phyloP scores from a whole-genome alignment of 2,888 invertebrate genomes.

The Pharmacophagus antenor region DNA sequence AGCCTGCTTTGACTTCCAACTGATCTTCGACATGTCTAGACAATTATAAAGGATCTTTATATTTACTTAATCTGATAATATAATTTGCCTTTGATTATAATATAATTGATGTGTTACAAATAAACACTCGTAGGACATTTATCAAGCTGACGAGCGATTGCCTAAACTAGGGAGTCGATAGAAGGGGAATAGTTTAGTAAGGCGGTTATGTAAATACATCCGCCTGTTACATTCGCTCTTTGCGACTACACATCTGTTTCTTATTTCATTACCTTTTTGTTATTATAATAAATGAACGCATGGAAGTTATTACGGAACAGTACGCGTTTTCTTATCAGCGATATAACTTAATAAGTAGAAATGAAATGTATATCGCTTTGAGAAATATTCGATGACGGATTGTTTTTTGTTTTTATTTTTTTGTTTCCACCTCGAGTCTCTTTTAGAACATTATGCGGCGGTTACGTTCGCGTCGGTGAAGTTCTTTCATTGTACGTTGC shows the following conservation, averaged over 20 bases:
- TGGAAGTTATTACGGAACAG: not conserved
- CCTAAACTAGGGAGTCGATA: not conserved
- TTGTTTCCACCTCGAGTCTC: not conserved
- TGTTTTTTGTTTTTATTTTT: constrained; percentile 15
- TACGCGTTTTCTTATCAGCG: constrained; percentile 25
- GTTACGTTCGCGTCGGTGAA: constrained; percentile 36
- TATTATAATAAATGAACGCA: not conserved
- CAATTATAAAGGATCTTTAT: too few species aligned
- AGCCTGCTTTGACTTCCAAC: too few species aligned
- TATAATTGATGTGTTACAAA: too few species aligned
- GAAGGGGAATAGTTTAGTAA: not conserved
- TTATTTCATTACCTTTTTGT: not conserved
- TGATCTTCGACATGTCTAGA: too few species aligned
- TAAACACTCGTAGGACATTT: too few species aligned
- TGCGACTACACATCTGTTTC: constrained; percentile 5
- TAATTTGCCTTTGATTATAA: too few species aligned
- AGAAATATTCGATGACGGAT: constrained; percentile 8
- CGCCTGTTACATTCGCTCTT: constrained; percentile 12
- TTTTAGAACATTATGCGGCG: constrained; percentile 28
- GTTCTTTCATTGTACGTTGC: constrained; percentile 48
- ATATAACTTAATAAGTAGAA: too few species aligned
- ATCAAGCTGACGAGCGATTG: too few species aligned
- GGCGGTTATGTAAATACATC: not conserved
- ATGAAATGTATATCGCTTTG: constrained; percentile 8
- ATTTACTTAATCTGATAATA: too few species aligned